These are phyloP conservation scores for Halcyon malimbica DNA, from an alignment of 2,113 vertebrate species.

Conservation along the genomic window DNA sequence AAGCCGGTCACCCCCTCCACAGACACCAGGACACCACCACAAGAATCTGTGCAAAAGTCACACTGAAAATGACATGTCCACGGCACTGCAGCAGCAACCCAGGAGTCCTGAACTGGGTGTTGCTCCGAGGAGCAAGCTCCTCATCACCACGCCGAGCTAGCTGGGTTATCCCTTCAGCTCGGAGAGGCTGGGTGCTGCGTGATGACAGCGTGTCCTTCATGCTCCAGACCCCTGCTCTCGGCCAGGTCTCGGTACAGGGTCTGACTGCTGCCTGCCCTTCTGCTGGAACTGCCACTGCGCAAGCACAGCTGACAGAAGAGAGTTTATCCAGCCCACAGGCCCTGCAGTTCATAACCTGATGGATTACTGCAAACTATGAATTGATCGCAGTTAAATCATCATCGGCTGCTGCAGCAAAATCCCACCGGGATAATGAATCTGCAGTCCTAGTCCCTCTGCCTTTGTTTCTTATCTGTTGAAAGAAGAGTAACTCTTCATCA, in stretches of 20 bases:
- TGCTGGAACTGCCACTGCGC: not conserved
- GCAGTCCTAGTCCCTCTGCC: not conserved
- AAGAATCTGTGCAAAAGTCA: not conserved
- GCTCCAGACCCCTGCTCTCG: not conserved
- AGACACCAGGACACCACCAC: not conserved
- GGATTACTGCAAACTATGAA: slow-evolving; percentile 23
- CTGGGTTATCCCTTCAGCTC: not conserved
- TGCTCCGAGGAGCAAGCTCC: not conserved
- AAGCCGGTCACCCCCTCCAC: not conserved
- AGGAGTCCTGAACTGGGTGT: not conserved
- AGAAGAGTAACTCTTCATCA: not conserved
- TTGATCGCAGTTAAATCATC: slow-evolving; percentile 36
- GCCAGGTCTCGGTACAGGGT: not conserved
- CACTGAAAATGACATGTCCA: not conserved
- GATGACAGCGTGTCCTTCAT: not conserved
- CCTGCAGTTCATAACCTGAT: not conserved
- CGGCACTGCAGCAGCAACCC: not conserved
- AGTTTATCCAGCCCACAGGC: not conserved
- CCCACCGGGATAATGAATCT: not conserved
- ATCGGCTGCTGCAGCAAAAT: slow-evolving; percentile 9
- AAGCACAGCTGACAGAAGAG: not conserved
- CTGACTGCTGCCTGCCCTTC: not conserved
- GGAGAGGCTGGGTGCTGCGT: rapidly evolving
- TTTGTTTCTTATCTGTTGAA: not conserved
- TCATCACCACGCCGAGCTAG: rapidly evolving